Base-by-base conservation (phyloP, 2,888 invertebrate genomes). In the Leucoptera coffeella region DNA sequence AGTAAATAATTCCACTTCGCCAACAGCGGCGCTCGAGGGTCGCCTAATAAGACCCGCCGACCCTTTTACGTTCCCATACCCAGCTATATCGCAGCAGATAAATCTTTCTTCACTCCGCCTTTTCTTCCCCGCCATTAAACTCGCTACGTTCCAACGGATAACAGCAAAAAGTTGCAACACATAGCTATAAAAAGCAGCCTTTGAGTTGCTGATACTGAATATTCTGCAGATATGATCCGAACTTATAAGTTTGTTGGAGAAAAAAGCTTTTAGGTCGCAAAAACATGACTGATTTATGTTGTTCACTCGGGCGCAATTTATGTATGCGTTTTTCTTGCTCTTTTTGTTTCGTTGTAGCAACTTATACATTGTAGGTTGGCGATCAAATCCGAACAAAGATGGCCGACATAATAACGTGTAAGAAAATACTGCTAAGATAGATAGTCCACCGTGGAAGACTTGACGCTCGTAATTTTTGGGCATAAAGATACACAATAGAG, bases 381-480 rank as follows among this genome's bases (percentile, higher is more conserved):
- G 53, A 59, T 64, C 54, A 51, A 64, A 64, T 65, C 58, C 47
- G 56, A 49, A 59, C 57, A 65, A 64, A 65, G 67, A 64, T 65
- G n/a, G n/a, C n/a, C n/a, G n/a, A n/a, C n/a, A n/a, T n/a, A n/a
- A n/a, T n/a, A n/a, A n/a, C n/a, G n/a, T n/a, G n/a, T n/a, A n/a
- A n/a, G n/a, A n/a, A n/a, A n/a, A n/a, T n/a, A n/a, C n/a, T n/a
- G n/a, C n/a, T 61, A 60, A 65, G 53, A 64, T 65, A 59, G 59
- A 3, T 12, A 25, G 14, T 67, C 52, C 45, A 36, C 54, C 40
- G 59, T 60, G 56, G 61, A 64, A 61, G 59, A 58, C 61, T 61
- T 58, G 54, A 47, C 43, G 43, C 51, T 64, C 67, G 64, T 69
- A 62, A 67, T 54, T 54, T 39, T 6, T 31, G 50, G 43, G 44